phyloP scores from a whole-genome alignment of 2,888 invertebrate genomes.

The Cenopis cana region DNA sequence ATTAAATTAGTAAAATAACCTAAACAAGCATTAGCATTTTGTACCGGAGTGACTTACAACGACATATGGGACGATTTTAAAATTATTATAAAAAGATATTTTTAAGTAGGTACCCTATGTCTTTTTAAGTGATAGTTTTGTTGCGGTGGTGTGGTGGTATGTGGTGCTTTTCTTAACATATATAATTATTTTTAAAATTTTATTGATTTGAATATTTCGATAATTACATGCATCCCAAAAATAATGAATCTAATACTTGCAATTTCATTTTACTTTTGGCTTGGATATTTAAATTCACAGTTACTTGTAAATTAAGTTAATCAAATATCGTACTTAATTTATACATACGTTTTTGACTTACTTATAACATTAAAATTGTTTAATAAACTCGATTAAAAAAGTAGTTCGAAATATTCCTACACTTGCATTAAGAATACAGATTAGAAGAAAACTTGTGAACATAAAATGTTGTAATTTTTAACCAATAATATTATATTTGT shows the following conservation, averaged over 20 bases:
- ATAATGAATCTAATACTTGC: background rate
- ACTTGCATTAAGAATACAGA: background rate
- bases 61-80: background rate
- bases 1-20: background rate
- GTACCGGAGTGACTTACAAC: background rate
- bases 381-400: background rate
- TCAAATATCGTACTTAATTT: background rate
- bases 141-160: no score
- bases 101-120: no score
- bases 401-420: no score
- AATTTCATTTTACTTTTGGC: background rate
- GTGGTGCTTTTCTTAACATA: no score
- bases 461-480: background rate
- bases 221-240: background rate
- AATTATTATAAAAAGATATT: no score
- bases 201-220: background rate
- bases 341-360: background rate
- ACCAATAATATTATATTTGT: conserved; percentile 5
- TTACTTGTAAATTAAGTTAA: background rate
- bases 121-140: no score
- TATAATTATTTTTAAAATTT: background rate
- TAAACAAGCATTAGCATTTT: background rate
- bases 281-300: background rate
- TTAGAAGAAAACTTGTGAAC: background rate
- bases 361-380: no score